Percentiles rank a stretch among this genome's conserved stretches.
phyloP scores from a whole-genome alignment of 2,888 invertebrate genomes.

The Caenorhabditis drosophilae region DNA sequence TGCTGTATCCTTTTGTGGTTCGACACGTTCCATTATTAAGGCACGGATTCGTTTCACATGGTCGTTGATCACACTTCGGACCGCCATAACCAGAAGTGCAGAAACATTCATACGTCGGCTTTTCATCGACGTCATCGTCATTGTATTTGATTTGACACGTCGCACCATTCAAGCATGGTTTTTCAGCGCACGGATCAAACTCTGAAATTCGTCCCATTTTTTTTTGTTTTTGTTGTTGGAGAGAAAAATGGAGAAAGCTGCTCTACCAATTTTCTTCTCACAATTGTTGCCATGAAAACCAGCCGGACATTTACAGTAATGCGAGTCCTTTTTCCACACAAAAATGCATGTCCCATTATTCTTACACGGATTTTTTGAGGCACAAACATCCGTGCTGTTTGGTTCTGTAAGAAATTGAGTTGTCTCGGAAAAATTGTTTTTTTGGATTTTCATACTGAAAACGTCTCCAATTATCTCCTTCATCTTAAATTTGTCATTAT shows the following conservation, averaged over 20 bases:
- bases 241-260: too few relatives aligned
- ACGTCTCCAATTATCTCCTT: constrained; percentile 49
- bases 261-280: constrained; percentile 58
- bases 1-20: constrained; percentile 56
- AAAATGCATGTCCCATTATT: constrained; percentile 65
- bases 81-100: constrained; percentile 64
- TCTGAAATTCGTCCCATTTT: constrained; percentile 47
- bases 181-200: constrained; percentile 57
- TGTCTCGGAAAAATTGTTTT: background rate
- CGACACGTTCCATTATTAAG: constrained; percentile 67
- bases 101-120: constrained; percentile 60
- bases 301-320: constrained; percentile 60
- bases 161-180: constrained; percentile 64
- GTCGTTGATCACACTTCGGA: constrained; percentile 61
- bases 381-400: constrained; percentile 52
- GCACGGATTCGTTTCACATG: constrained; percentile 60
- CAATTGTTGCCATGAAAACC: constrained; percentile 63
- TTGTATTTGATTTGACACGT: constrained; percentile 55
- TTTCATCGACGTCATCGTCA: constrained; percentile 36
- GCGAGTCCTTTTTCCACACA: constrained; percentile 53
- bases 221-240: background rate
- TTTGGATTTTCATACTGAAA: constrained; percentile 33
- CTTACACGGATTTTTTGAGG: constrained; percentile 59
- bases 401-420: constrained; percentile 42
- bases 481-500: constrained; percentile 55